These are phyloP conservation scores for Calonectris borealis DNA, from an alignment of 2,113 vertebrate species.

Conservation along the genomic window DNA sequence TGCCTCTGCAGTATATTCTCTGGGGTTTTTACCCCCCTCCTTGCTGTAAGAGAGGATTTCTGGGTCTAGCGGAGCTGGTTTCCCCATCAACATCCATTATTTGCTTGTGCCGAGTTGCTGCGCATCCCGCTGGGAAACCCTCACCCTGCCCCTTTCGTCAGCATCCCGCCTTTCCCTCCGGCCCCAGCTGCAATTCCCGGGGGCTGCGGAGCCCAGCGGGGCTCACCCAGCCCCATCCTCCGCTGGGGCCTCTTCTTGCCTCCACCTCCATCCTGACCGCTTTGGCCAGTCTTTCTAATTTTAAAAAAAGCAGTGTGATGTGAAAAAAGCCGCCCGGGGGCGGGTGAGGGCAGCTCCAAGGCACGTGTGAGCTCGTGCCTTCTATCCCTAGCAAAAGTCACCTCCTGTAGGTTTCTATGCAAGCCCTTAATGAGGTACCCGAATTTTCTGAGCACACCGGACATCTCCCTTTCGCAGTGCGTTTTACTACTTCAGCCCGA, in stretches of 20 bases:
- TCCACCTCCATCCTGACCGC: background rate
- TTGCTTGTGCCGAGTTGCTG: background rate
- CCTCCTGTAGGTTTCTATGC: background rate
- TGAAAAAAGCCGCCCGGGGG: background rate
- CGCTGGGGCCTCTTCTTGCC: background rate
- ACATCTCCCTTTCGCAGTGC: rapidly evolving
- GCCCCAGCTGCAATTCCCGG: background rate
- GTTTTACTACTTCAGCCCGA: background rate
- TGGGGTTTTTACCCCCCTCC: background rate
- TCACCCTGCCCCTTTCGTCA: background rate
- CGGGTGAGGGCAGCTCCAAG: background rate
- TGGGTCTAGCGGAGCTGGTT: background rate
- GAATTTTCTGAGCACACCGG: background rate
- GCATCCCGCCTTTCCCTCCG: background rate
- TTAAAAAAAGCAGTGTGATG: rapidly evolving
- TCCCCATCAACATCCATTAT: background rate
- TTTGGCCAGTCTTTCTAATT: background rate
- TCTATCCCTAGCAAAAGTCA: background rate
- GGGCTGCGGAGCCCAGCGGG: background rate
- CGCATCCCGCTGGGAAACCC: background rate
- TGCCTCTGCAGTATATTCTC: background rate
- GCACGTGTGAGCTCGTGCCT: background rate
- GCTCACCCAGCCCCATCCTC: background rate
- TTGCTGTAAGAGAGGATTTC: background rate
- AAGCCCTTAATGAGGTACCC: background rate